Base-by-base conservation (phyloP, 35 echinoderm and acorn worm species). In the Anneissia japonica region DNA sequence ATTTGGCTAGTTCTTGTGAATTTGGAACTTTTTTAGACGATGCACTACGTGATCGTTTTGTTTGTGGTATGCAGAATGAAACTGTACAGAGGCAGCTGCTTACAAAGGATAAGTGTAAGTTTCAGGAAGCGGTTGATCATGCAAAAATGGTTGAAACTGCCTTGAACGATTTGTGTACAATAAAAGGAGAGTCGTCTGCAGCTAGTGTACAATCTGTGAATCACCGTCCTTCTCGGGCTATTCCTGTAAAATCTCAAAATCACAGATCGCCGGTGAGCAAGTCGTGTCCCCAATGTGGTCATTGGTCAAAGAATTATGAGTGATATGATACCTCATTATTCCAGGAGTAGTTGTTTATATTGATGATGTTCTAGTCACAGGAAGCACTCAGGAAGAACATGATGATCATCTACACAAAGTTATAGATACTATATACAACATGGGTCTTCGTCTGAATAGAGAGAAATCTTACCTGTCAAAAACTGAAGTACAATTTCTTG, bases 1-100 rank as follows among this genome's bases (percentile, higher is more conserved):
- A 87, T 26, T 34, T 87, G 29, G 76, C 85, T 45, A 31, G 38
- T 79, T 55, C 75, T 10, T 87, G 85, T 46, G 75, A 87, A 34
- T 87, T 80, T 79, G 85, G 85, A 21, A 16, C 11, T 5, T 87
- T 87, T 31, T 36, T 87, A 16, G 76, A 87, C 72, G 76, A 87
- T 55, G 85, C 85, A 45, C 21, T 87, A 35, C 75, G 85, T 0
- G 75, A 87, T 34, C n/a, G 76, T 23, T 79, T 87, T 14, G 75
- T 79, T 37, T 79, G 75, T 64, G 76, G 85, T 34, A 6, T 79
- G 13, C 19, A 14, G 19, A 34, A 46, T 36, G 38, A 79, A 14
- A 32, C 35, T 31, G 55, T 76, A 14, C 85, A 87, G 36, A 45
- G 35, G 40, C 37, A 87, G 32, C 39, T 87, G 32, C 45, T 87